These are phyloP conservation scores for Caenorhabditis remanei DNA, from an alignment of 1,140 invertebrate species.

Conservation along the genomic window DNA sequence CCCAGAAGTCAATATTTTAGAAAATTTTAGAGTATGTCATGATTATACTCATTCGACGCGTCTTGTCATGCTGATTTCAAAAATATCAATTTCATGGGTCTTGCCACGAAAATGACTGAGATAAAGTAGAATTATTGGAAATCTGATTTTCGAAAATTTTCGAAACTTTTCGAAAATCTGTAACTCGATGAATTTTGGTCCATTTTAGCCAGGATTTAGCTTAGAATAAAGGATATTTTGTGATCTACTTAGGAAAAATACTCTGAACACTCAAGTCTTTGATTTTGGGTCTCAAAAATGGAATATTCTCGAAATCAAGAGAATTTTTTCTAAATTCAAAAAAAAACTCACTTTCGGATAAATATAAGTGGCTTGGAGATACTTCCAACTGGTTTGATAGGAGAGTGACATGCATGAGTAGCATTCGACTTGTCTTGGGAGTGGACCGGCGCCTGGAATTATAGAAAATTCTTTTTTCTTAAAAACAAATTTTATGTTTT, in stretches of 20 bases:
- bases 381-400: slow-evolving; percentile 75
- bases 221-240: too few species aligned
- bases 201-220: background rate
- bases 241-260: too few species aligned
- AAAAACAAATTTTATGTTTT: background rate
- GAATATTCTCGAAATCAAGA: too few species aligned
- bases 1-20: background rate
- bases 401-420: slow-evolving; percentile 75
- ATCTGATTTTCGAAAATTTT: background rate
- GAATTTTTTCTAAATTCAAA: too few species aligned
- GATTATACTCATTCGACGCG: background rate
- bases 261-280: too few species aligned
- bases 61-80: background rate
- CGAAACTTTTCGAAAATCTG: background rate
- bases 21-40: background rate
- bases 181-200: too few species aligned
- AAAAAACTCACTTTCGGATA: slow-evolving; percentile 70
- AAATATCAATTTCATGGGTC: background rate
- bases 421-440: slow-evolving; percentile 72
- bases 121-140: background rate
- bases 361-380: slow-evolving; percentile 72
- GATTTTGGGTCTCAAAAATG: too few species aligned
- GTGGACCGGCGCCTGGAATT: slow-evolving; percentile 68
- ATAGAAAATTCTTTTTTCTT: background rate
- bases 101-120: background rate